These are phyloP conservation scores for Dorcus hopei DNA, from an alignment of 2,888 invertebrate species.

Conservation along the genomic window DNA sequence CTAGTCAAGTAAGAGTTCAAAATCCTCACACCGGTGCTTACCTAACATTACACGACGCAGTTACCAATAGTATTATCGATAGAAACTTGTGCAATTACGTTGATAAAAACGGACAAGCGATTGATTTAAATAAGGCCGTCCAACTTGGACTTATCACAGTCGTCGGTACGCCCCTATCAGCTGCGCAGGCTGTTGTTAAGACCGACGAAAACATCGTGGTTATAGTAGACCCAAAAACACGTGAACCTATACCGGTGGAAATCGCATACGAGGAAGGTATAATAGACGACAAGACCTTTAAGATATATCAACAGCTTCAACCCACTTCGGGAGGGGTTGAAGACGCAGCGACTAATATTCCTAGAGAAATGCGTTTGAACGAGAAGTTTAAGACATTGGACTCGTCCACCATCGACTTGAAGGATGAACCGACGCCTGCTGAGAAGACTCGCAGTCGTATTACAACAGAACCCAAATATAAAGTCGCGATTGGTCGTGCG, in stretches of 20 bases:
- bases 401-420: slow-evolving; percentile 42
- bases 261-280: slow-evolving; percentile 76
- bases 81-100: slow-evolving; percentile 66
- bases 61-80: slow-evolving; percentile 72
- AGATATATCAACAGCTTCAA: slow-evolving; percentile 47
- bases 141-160: slow-evolving; percentile 75
- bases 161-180: slow-evolving; percentile 71
- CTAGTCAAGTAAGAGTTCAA: slow-evolving; percentile 64
- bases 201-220: slow-evolving; percentile 63
- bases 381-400: slow-evolving; percentile 36
- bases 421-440: slow-evolving; percentile 48
- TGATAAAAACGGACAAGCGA: slow-evolving; percentile 62
- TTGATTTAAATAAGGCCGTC: slow-evolving; percentile 70
- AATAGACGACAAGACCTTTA: slow-evolving; percentile 59
- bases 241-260: slow-evolving; percentile 75
- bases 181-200: slow-evolving; percentile 55
- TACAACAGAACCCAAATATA: slow-evolving; percentile 65
- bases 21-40: slow-evolving; percentile 69
- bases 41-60: slow-evolving; percentile 60
- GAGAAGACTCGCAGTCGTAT: slow-evolving; percentile 58
- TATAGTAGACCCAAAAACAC: slow-evolving; percentile 76
- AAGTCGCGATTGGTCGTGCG: slow-evolving; percentile 62
- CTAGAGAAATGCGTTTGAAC: slow-evolving; percentile 33
- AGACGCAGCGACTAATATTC: slow-evolving; percentile 33
- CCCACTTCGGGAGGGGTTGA: slow-evolving; percentile 46